Evolutionary conservation across 2,888 invertebrate genomes (phyloP), one percentile per base, ranked within the genome.

Genomic region (Lacanobia oleracea): DNA sequence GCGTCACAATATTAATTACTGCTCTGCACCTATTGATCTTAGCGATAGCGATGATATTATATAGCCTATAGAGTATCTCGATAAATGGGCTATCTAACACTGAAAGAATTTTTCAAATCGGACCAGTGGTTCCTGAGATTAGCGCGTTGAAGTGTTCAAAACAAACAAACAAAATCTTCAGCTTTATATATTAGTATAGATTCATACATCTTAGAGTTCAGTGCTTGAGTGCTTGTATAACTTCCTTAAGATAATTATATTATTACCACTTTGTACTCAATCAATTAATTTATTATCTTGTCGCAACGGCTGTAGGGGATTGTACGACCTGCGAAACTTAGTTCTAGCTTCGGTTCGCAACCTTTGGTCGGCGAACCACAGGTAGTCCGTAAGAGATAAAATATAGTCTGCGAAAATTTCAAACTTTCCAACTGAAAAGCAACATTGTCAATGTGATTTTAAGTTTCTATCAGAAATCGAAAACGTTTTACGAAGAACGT

Each of bases 241-340:
- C 51, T 67, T 67, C 69, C 37, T 14, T 9, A 18, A 60, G 27
- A 67, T 76, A 57, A 79, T 57, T 72, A 73, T 65, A 57, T 65
- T 76, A 74, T 59, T 57, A 59, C 57, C n/a, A 75, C 48, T 59
- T 62, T 53, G 50, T 78, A 78, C 72, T 78, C 33, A 71, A 82
- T 78, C 79, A 82, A 78, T 62, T 33, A 66, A 71, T 78, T 78
- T 82, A 78, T 71, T 70, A 62, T 51, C 37, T 67, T 51, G 77
- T 63, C n/a, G 40, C 51, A 69, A 64, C 23, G 14, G 53, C 23
- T 37, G 33, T 43, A 43, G 10, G 3, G 12, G n/a, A 40, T 50
- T 12, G 12, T 10, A 43, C 37, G 23, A 51, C 50, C 16, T 45
- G 57, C 57, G 43, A 57, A 51, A 54, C 56, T 16, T 48, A 45